phyloP scores from a whole-genome alignment of 2,113 vertebrate species.

The Misgurnus mizolepis region DNA sequence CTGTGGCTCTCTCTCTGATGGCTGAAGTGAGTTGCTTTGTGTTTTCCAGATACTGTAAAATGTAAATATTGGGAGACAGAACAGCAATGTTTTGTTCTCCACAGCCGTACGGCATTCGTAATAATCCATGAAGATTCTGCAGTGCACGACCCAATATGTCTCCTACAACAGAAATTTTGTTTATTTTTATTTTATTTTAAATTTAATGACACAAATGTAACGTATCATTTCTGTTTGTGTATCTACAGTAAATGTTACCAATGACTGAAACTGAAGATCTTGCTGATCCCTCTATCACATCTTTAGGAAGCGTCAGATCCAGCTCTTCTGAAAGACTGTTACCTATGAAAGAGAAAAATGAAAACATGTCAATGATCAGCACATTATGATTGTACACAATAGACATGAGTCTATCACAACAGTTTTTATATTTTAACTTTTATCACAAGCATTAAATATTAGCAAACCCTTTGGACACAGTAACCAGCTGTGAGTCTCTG shows the following conservation, averaged over 20 bases:
- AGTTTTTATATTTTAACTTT: not conserved
- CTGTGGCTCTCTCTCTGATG: no score
- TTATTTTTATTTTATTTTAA: no score
- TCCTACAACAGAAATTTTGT: no score
- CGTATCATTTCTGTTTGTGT: not conserved
- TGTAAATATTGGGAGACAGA: no score
- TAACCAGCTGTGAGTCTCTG: slow-evolving; percentile 67
- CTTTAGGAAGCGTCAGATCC: slow-evolving; percentile 56
- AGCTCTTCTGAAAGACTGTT: slow-evolving; percentile 36
- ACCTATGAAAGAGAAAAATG: slow-evolving; percentile 12
- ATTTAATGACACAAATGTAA: no score
- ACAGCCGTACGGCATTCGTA: no score
- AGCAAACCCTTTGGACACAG: slow-evolving; percentile 71
- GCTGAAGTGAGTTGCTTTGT: no score
- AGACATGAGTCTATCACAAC: not conserved
- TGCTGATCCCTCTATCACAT: slow-evolving; percentile 71
- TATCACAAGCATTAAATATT: not conserved
- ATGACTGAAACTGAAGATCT: slow-evolving; percentile 77
- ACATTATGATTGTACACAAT: not conserved
- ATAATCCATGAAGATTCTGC: no score
- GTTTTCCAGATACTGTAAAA: no score
- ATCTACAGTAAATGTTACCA: slow-evolving; percentile 66
- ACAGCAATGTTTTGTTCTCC: no score
- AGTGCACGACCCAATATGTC: no score
- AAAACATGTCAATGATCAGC: slow-evolving; percentile 6